Conservation (phyloP, 2,888 invertebrate species). For the Poecilus cupreus region DNA sequence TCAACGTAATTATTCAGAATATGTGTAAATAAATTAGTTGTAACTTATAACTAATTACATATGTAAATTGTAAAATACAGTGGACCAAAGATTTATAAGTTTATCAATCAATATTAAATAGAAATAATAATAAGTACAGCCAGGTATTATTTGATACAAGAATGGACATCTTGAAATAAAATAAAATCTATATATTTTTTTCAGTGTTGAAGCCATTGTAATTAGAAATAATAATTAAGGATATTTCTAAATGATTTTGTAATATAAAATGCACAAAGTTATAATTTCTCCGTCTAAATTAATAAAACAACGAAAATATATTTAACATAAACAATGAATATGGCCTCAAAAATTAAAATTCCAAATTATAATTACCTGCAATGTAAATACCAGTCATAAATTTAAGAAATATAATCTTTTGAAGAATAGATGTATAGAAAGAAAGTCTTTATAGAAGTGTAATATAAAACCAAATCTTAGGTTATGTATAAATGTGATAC, state of each 20-base stretch:
- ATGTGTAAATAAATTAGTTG: not conserved
- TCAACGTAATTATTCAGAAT: no score
- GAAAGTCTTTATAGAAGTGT: constrained; percentile 2
- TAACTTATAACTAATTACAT: not conserved
- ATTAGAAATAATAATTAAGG: no score
- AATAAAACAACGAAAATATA: constrained; percentile 18
- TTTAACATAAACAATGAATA: not conserved
- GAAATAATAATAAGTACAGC: not conserved
- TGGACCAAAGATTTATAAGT: not conserved
- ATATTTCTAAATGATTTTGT: not conserved
- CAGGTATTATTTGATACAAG: no score
- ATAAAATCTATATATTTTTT: no score
- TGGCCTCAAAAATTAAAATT: constrained; percentile 5
- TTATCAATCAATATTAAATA: not conserved
- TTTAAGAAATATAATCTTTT: constrained; percentile 21
- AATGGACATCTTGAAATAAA: no score
- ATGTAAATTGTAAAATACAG: not conserved
- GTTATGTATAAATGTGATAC: constrained; percentile 19
- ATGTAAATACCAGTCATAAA: not conserved
- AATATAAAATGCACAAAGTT: not conserved
- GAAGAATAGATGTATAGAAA: constrained; percentile 12
- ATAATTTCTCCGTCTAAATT: constrained; percentile 25
- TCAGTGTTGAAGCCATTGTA: no score
- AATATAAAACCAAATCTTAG: not conserved
- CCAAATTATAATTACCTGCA: not conserved